These are phyloP conservation scores for Acanthiza pusilla DNA, from an alignment of 2,797 vertebrate genomes.

Conservation along the genomic window DNA sequence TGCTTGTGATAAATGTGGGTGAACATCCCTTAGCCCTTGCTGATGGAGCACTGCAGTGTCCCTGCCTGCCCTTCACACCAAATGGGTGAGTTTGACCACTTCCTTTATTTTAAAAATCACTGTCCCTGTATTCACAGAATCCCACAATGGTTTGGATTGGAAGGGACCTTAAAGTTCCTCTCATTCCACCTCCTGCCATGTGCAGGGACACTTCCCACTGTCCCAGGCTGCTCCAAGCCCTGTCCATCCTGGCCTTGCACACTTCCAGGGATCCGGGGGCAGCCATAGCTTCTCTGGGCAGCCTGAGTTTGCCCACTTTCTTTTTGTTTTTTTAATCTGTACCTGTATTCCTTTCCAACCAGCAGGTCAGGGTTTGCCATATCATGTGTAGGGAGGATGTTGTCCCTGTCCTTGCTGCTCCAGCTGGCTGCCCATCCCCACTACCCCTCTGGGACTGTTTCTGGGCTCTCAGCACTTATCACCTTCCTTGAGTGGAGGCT, in stretches of 20 bases:
- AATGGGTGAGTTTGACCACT: background rate
- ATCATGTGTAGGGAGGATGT: background rate
- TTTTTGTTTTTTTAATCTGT: background rate
- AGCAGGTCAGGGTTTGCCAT: background rate
- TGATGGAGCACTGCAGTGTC: rapidly evolving
- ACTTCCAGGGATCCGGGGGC: background rate
- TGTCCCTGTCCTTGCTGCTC: background rate
- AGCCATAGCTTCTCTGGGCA: background rate
- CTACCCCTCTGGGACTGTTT: background rate
- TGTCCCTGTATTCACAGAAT: background rate
- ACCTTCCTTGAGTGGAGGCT: background rate
- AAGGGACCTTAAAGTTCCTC: background rate
- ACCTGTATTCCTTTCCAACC: background rate
- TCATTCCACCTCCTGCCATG: background rate
- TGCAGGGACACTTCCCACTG: background rate
- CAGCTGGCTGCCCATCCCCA: background rate
- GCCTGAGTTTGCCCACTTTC: background rate
- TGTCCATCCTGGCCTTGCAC: rapidly evolving
- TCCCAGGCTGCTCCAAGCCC: background rate
- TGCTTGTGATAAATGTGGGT: background rate
- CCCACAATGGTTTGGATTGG: background rate
- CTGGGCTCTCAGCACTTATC: constrained; percentile 2
- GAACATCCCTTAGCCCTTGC: background rate
- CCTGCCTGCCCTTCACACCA: background rate
- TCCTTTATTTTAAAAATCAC: background rate